Percentiles rank a stretch among this genome's conserved stretches.
Evolutionary conservation across 2,113 vertebrate genomes (phyloP).

Genomic region (Pan troglodytes): NHGRI_mPanTro3-v2.1_pri NC_072410.2:64043001-64043500

Average conservation of each 20-base stretch:
- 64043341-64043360: constrained; percentile 21
- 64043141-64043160: neutral
- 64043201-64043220: neutral
- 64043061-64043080: neutral
- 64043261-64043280: neutral
- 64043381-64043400: neutral
- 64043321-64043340: neutral
- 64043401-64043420: constrained; percentile 23
- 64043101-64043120: neutral
- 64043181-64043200: constrained; percentile 20
- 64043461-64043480: neutral
- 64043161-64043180: neutral
- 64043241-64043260: neutral
- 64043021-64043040: neutral
- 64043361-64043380: neutral
- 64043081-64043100: neutral
- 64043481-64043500: constrained; percentile 46
- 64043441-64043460: neutral
- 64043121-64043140: neutral
- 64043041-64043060: neutral
- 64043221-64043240: neutral
- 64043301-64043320: neutral
- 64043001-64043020: neutral
- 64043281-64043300: neutral
- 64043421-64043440: neutral